These are phyloP conservation scores for Chelon labrosus DNA, from an alignment of 2,797 vertebrate species.

Conservation along the genomic window DNA sequence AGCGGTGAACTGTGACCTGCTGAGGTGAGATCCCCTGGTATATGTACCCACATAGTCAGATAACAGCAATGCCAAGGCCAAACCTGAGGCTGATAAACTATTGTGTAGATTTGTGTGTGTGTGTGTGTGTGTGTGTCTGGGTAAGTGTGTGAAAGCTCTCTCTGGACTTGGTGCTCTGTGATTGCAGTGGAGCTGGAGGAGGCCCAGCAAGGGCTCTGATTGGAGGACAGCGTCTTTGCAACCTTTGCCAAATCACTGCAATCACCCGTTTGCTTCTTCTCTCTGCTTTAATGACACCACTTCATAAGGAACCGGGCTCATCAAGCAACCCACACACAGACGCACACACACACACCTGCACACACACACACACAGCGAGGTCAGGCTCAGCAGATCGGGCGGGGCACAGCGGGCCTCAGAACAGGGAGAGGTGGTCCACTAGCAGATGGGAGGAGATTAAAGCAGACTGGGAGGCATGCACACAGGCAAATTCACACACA, in stretches of 20 bases:
- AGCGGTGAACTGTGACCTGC: neutral
- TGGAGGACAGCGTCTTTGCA: conserved; percentile 78
- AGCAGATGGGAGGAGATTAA: conserved; percentile 84
- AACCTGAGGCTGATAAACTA: conserved; percentile 48
- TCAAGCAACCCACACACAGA: conserved; percentile 68
- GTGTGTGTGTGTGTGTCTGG: conserved; percentile 1
- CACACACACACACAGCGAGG: conserved; percentile 58
- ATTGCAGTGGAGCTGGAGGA: conserved; percentile 81
- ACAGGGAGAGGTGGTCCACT: conserved; percentile 77
- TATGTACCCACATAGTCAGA: conserved; percentile 27
- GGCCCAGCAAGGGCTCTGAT: conserved; percentile 77
- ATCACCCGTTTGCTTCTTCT: conserved; percentile 84
- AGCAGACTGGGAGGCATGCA: conserved; percentile 59
- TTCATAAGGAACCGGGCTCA: conserved; percentile 84
- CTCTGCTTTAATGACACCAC: conserved; percentile 83
- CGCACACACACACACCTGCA: conserved; percentile 34
- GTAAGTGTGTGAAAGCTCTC: conserved; percentile 30
- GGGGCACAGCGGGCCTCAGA: conserved; percentile 69
- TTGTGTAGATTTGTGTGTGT: conserved; percentile 31
- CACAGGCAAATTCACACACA: conserved; percentile 36
- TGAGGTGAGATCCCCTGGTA: conserved; percentile 19
- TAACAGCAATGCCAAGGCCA: conserved; percentile 43
- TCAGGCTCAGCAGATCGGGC: conserved; percentile 77
- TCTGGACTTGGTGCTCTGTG: conserved; percentile 67
- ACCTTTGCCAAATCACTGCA: conserved; percentile 83